A percentile compares a stretch with the other conserved stretches of the same genome.
These are phyloP conservation scores for Siniperca scherzeri DNA, from an alignment of 2,797 vertebrate species.

Conservation along the genomic window DNA sequence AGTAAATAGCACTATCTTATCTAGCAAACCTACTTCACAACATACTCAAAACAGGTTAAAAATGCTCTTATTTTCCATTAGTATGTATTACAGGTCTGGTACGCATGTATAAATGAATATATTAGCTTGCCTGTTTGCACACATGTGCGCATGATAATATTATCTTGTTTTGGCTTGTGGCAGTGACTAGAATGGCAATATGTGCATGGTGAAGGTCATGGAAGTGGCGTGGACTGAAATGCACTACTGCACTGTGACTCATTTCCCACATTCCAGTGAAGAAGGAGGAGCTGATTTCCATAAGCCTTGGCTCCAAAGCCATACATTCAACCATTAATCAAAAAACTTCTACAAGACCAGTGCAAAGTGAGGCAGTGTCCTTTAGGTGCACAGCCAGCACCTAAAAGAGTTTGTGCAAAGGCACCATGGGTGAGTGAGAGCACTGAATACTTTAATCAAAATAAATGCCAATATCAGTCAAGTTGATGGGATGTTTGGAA, in stretches of 20 bases:
- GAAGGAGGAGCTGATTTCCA: constrained; percentile 66
- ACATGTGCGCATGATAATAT: constrained; percentile 4
- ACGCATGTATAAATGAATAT: not conserved
- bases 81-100: not conserved
- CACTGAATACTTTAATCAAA: constrained; percentile 62
- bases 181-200: constrained; percentile 48
- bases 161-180: not conserved
- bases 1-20: not conserved
- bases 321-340: constrained; percentile 66
- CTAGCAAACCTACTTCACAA: not conserved
- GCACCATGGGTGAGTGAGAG: constrained; percentile 15
- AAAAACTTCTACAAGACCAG: constrained; percentile 39
- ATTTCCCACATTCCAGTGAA: constrained; percentile 42
- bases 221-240: constrained; percentile 45
- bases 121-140: constrained; percentile 1
- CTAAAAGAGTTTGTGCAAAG: constrained; percentile 36
- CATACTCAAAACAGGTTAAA: not conserved
- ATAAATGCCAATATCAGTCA: constrained; percentile 59
- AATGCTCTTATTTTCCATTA: not conserved
- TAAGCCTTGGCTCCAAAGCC: constrained; percentile 56
- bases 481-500: constrained; percentile 61
- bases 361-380: constrained; percentile 52
- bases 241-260: constrained; percentile 47
- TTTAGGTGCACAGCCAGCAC: constrained; percentile 40
- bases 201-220: constrained; percentile 53